These are phyloP conservation scores for Psilanteris sp. DNA, from an alignment of 1,140 invertebrate species.

Conservation along the genomic window DNA sequence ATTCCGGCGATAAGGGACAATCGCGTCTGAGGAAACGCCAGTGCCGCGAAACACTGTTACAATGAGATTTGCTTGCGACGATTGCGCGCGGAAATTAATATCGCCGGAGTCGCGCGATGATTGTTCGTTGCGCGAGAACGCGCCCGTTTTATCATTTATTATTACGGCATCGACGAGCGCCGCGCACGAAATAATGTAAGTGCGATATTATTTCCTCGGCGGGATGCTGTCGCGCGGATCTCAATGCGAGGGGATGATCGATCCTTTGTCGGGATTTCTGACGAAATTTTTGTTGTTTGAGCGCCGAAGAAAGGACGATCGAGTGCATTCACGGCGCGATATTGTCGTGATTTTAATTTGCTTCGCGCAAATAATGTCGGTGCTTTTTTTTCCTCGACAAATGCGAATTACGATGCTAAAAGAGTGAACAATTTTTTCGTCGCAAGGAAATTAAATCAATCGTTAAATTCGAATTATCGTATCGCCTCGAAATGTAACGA, in stretches of 20 bases:
- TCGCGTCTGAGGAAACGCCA: slow-evolving; percentile 35
- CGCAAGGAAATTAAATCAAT: no score
- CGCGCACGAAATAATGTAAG: slow-evolving; percentile 33
- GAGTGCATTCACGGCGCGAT: no score
- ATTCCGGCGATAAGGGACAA: slow-evolving; percentile 25
- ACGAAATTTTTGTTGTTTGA: slow-evolving; percentile 7
- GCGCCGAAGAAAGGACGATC: no score
- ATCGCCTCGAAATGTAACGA: no score
- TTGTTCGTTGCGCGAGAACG: slow-evolving; percentile 21
- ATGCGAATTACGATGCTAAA: no score
- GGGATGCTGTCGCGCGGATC: slow-evolving; percentile 17
- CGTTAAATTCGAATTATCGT: no score
- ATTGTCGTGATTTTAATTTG: slow-evolving; percentile 4
- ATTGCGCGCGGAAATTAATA: slow-evolving; percentile 62
- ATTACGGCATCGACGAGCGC: slow-evolving; percentile 21
- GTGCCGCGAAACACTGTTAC: slow-evolving; percentile 40
- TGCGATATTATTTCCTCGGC: slow-evolving; percentile 40
- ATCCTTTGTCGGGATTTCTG: slow-evolving; percentile 11
- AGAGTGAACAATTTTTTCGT: no score
- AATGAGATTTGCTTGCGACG: slow-evolving; percentile 51
- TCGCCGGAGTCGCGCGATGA: slow-evolving; percentile 25
- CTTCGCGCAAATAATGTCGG: no score
- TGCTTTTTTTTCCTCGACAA: no score
- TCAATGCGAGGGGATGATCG: slow-evolving; percentile 9
- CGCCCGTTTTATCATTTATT: slow-evolving; percentile 49